These are phyloP conservation scores for Clarias laeviceps DNA, from an alignment of 2,797 vertebrate genomes.

Conservation along the genomic window DNA sequence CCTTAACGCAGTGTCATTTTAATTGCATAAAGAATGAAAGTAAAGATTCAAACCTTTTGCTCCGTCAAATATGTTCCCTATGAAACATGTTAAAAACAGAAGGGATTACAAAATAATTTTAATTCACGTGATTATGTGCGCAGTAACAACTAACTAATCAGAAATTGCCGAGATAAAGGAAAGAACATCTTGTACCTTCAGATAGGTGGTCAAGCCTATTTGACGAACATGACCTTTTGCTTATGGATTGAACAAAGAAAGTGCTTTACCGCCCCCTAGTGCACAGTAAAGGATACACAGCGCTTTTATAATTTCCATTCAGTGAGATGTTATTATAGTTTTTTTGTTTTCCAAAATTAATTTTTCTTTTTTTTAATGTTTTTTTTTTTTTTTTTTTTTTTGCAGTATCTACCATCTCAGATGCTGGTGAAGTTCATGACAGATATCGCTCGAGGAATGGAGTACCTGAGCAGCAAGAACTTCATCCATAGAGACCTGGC, in stretches of 20 bases:
- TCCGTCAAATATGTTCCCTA: not conserved
- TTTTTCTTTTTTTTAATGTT: not conserved
- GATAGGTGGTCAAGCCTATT: not conserved
- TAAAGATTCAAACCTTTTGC: not conserved
- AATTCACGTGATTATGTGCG: not conserved
- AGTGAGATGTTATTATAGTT: not conserved
- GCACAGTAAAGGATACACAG: conserved; percentile 17
- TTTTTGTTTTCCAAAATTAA: not conserved
- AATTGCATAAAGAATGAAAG: not conserved
- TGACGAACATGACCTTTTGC: not conserved
- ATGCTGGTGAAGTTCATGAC: conserved; percentile 93
- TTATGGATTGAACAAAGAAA: not conserved
- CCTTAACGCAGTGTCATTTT: not conserved
- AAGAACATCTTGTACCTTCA: not conserved
- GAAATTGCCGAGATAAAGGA: not conserved
- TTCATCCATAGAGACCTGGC: conserved; percentile 92
- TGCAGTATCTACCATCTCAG: conserved; percentile 86
- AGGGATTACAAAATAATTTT: not conserved
- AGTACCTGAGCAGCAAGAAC: conserved; percentile 87
- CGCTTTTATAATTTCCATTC: not conserved
- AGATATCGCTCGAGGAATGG: conserved; percentile 90
- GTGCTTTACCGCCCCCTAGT: conserved; percentile 62
- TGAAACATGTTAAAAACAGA: not conserved
- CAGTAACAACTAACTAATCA: not conserved
- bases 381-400: not conserved